Base-by-base conservation (phyloP, 2,888 invertebrate species). In the Nomada ruficornis region DNA sequence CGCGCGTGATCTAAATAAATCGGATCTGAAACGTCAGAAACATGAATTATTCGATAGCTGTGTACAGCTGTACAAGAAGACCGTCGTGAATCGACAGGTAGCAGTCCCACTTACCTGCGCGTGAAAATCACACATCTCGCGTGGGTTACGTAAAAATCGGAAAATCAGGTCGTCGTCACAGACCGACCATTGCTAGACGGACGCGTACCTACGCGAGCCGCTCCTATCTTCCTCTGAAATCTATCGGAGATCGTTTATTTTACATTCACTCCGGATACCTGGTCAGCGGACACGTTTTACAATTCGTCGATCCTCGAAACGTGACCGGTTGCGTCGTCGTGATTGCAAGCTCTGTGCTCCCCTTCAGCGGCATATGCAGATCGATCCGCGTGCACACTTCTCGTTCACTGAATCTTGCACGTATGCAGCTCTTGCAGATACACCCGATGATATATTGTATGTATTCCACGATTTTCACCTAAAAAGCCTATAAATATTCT, bases 401-500 rank as follows among this genome's bases (percentile, higher is more conserved):
- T 29, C 26, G 44, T 57, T 57, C 44, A 57, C 26, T 4, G 52
- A 44, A 69, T 59, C n/a, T 74, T 9, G 20, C 26, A 59, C 65
- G 47, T 65, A 4, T 50, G n/a, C 5, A 1, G 7, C 36, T 5
- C 36, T 36, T 5, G 7, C 36, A 36, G 36, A 36, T 36, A 36
- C 36, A 9, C 9, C 7, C 36, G 36, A 5, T 36, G 36, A 36
- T 36, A 36, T 36, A 36, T 36, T 36, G 0, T 36, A 36, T 26
- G 26, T 52, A 52, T 5, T 7, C 44, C 44, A 20, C 10, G 36
- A 18, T 71, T 23, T 47, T 26, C 77, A 63, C 64, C 73, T 65
- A 60, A 77, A 77, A 15, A 18, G 62, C 70, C 79, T 91, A 88
- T 83, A 90, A 90, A 82, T 88, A 86, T 91, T 92, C 88, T 88